Base-by-base conservation (phyloP, 2,888 invertebrate species). In the Azorinus chamasolen region DNA sequence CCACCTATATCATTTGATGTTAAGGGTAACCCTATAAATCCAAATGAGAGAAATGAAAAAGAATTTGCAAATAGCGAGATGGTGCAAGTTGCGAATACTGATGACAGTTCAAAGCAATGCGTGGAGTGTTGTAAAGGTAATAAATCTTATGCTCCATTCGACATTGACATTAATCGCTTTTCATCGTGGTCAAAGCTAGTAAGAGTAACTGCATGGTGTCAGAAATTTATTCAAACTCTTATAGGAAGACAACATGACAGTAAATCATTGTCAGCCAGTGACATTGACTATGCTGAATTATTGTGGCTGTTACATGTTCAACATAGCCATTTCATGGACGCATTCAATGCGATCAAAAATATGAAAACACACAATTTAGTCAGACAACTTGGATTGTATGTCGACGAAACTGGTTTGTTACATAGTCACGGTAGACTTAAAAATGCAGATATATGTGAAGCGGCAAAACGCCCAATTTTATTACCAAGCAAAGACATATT, bases 181-280 rank as follows among this genome's bases (percentile, higher is more conserved):
- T 62, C 70, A 8, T 70, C 54, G 39, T 14, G 25, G 2, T 37
- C 41, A 55, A 70, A 70, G 20, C 46, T 70, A 24, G 5, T 70
- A 22, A 24, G 71, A 43, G 57, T 50, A 16, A 63, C 63, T 10
- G 57, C 51, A 10, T 32, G 24, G 32, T 46, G 39, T n/a, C 27
- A 16, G 18, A 48, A 48, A 27, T 70, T 70, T 43, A 43, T 62
- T 2, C 46, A 22, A 5, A 70, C 46, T 5, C 25, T 46, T n/a
- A 45, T 50, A 27, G 46, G 53, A 12, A 51, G 48, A 32, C 14
- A 32, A 8, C 6, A 18, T 18, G 4, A 43, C 5, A 20, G 22
- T n/a, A 12, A 37, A 55, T 10, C 14, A 10, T 10, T 55, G 14
- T 46, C 53, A 25, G 53, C 24, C 14, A n/a, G 22, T 14, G 72